Evolutionary conservation across 2,113 vertebrate genomes (phyloP).

Genomic region (Abramis brama): DNA sequence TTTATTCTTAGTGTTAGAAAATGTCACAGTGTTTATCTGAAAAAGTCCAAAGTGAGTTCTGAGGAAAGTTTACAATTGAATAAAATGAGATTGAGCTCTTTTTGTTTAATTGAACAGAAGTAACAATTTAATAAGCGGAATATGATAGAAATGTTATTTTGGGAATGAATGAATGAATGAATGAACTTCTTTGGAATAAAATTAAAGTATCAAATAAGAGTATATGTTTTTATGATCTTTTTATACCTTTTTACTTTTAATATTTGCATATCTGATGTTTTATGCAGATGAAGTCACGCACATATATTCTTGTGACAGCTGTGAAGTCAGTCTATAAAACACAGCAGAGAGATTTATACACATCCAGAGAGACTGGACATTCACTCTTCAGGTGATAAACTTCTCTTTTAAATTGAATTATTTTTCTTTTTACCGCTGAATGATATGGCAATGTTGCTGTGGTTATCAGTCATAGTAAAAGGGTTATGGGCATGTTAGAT

Average conservation of each 20-base stretch:
- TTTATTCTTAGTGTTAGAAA: too few relatives aligned
- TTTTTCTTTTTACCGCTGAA: background rate
- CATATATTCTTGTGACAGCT: background rate
- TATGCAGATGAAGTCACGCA: background rate
- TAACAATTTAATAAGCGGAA: too few relatives aligned
- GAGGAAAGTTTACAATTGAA: too few relatives aligned
- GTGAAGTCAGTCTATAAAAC: background rate
- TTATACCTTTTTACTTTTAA: background rate
- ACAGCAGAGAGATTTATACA: background rate
- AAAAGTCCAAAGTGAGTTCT: too few relatives aligned
- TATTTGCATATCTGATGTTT: background rate
- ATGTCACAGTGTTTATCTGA: too few relatives aligned
- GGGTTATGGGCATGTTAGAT: background rate
- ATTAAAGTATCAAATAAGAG: background rate
- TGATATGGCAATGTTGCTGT: background rate
- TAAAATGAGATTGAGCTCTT: too few relatives aligned
- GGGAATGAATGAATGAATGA: too few relatives aligned
- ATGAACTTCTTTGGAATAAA: background rate
- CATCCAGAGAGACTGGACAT: background rate
- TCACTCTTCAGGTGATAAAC: background rate
- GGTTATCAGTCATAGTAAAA: background rate
- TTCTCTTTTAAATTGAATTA: background rate
- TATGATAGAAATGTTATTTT: too few relatives aligned
- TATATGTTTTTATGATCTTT: background rate
- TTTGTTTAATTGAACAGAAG: too few relatives aligned